Conservation (phyloP, 2,888 invertebrate genomes). For the Orchestes rusci region DNA sequence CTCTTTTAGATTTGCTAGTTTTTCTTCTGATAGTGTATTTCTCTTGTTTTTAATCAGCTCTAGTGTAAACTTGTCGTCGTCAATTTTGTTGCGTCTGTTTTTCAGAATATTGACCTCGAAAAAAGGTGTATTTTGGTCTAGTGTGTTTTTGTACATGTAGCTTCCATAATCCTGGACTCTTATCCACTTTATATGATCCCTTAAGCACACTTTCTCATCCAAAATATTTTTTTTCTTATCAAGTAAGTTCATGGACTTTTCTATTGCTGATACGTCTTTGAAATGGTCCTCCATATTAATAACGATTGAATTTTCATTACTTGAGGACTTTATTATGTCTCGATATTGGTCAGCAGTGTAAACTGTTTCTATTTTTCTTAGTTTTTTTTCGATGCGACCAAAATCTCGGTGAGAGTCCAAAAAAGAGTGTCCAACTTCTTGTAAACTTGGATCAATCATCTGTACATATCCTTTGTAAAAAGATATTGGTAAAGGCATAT, state of each 20-base stretch:
- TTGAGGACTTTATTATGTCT: neutral
- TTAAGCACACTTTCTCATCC: neutral
- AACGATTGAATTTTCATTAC: neutral
- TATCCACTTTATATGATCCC: neutral
- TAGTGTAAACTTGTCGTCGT: neutral
- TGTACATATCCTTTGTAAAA: neutral
- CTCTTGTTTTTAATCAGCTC: neutral
- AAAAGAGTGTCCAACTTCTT: neutral
- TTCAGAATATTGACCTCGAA: conserved; percentile 1
- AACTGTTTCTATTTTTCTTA: neutral
- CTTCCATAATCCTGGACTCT: neutral
- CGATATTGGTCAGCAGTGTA: neutral
- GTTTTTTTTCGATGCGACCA: neutral
- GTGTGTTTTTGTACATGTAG: neutral
- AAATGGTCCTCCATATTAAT: conserved; percentile 1
- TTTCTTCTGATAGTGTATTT: neutral
- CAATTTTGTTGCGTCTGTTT: neutral
- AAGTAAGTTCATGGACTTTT: neutral
- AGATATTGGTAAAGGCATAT: neutral
- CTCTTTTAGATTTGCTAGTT: neutral
- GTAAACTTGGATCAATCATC: neutral
- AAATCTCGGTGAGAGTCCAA: neutral
- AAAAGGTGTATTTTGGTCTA: conserved; percentile 1
- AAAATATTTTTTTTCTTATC: neutral
- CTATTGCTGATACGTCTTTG: neutral